A percentile compares a stretch with the other conserved stretches of the same genome.
phyloP scores from a whole-genome alignment of 2,888 invertebrate genomes.

The Drosophila bunnanda region DNA sequence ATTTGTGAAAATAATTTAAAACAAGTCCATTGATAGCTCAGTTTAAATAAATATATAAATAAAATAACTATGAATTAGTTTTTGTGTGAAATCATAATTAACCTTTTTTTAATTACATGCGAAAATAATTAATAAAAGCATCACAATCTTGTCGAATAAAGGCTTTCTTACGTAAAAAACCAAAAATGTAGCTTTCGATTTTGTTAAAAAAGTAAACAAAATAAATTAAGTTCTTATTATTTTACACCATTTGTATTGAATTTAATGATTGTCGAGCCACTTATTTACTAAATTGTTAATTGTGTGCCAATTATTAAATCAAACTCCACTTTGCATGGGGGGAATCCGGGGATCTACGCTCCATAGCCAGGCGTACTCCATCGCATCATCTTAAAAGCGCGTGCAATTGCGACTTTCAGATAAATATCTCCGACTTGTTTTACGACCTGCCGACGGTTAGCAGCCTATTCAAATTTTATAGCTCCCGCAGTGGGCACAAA shows the following conservation, averaged over 20 bases:
- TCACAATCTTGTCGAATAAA: too few species aligned
- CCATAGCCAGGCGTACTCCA: slow-evolving; percentile 27
- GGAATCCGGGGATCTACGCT: slow-evolving; percentile 48
- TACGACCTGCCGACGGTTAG: slow-evolving; percentile 47
- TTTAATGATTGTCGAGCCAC: neutral
- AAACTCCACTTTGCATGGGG: slow-evolving; percentile 17
- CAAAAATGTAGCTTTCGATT: too few species aligned
- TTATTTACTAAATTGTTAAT: neutral
- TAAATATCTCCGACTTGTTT: slow-evolving; percentile 47
- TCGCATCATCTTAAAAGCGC: slow-evolving; percentile 46
- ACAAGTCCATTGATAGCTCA: too few species aligned
- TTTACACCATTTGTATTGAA: neutral
- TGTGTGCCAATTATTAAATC: slow-evolving; percentile 15
- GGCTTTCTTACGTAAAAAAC: too few species aligned
- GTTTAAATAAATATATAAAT: too few species aligned
- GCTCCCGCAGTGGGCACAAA: slow-evolving; percentile 51
- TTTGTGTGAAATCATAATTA: too few species aligned
- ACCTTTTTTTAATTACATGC: too few species aligned
- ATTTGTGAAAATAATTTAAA: too few species aligned
- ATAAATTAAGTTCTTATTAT: too few species aligned
- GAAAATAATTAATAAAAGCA: too few species aligned
- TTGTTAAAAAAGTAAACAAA: too few species aligned
- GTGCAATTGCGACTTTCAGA: slow-evolving; percentile 62
- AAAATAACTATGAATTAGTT: too few species aligned
- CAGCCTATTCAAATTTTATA: slow-evolving; percentile 49